A percentile compares a stretch with the other conserved stretches of the same genome.
These are phyloP conservation scores for Aricia artaxerxes DNA, from an alignment of 2,888 invertebrate species.

Conservation along the genomic window DNA sequence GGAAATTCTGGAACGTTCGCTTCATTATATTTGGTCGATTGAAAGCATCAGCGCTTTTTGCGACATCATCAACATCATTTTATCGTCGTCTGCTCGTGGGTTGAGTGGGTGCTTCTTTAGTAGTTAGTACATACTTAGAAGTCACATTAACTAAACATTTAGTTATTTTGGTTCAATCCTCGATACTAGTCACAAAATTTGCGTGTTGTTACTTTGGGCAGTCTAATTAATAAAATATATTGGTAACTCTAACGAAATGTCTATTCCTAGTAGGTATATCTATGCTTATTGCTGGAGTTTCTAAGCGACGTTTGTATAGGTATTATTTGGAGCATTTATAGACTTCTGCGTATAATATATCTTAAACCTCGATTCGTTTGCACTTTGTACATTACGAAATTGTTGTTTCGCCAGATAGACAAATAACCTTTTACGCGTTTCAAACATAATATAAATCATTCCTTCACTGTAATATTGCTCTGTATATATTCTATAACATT, in stretches of 20 bases:
- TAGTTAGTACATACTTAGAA: neutral
- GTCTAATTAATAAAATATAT: neutral
- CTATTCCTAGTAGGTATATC: neutral
- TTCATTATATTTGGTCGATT: slow-evolving; percentile 19
- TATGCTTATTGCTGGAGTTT: neutral
- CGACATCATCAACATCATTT: neutral
- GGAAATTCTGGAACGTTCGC: neutral
- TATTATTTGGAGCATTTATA: slow-evolving; percentile 14
- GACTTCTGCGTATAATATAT: neutral
- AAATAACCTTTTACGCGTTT: slow-evolving; percentile 8
- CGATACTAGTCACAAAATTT: neutral
- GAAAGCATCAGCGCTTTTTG: slow-evolving; percentile 13
- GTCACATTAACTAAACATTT: neutral
- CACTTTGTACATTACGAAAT: slow-evolving; percentile 20
- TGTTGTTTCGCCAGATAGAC: slow-evolving; percentile 11
- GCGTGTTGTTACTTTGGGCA: neutral
- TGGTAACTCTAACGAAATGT: neutral
- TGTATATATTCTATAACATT: neutral
- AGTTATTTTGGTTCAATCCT: neutral
- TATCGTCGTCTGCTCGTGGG: neutral
- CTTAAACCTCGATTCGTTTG: slow-evolving; percentile 6
- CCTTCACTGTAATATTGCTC: neutral
- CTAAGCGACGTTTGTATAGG: neutral
- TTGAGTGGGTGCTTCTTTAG: neutral
- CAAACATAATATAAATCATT: slow-evolving; percentile 2